Evolutionary conservation across 2,888 invertebrate genomes (phyloP).

Genomic region (Schizaphis graminum): DNA sequence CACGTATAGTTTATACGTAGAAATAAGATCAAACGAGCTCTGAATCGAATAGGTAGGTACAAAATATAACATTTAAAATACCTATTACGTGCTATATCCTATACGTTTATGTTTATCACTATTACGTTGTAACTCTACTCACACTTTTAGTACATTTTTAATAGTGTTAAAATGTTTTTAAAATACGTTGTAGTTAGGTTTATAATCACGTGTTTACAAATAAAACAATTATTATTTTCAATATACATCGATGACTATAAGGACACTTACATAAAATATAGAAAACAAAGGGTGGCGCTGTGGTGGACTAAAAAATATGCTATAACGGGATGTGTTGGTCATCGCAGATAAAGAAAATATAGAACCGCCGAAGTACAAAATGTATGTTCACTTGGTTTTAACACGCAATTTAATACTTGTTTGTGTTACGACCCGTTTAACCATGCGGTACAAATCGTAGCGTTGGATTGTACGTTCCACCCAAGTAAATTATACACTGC

Average conservation of each 20-base stretch:
- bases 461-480: conserved; percentile 2
- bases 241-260: neutral
- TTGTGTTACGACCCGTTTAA: conserved; percentile 39
- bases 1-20: neutral
- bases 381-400: conserved; percentile 18
- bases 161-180: neutral
- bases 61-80: neutral
- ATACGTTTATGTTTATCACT: neutral
- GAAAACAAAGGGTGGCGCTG: neutral
- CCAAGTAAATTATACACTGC: neutral
- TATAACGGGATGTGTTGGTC: conserved; percentile 22
- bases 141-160: neutral
- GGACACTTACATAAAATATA: neutral
- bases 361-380: neutral
- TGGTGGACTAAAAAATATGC: neutral
- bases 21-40: neutral
- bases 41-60: neutral
- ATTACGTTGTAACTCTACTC: neutral
- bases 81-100: too few relatives aligned
- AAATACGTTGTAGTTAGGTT: neutral
- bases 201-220: neutral
- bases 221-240: neutral
- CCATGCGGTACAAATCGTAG: conserved; percentile 33
- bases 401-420: conserved; percentile 52
- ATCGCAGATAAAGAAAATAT: conserved; percentile 50